These are phyloP conservation scores for Perca flavescens DNA, from an alignment of 2,113 vertebrate genomes.

Conservation along the genomic window DNA sequence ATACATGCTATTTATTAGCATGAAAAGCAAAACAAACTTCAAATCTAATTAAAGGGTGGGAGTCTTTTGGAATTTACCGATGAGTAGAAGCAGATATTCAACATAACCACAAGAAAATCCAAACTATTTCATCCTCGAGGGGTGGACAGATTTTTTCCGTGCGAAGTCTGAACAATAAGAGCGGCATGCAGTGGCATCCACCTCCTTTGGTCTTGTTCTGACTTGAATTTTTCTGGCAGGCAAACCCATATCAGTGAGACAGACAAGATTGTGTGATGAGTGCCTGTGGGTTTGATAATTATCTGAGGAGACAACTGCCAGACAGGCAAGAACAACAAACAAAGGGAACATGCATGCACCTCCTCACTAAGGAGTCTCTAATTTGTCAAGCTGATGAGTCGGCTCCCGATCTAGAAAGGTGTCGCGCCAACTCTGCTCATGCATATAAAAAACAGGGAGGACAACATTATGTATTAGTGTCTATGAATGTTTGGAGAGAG, in stretches of 20 bases:
- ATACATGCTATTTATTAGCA: neutral
- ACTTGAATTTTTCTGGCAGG: conserved; percentile 72
- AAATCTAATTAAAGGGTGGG: conserved; percentile 7
- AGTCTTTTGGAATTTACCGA: conserved; percentile 24
- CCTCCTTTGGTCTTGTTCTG: conserved; percentile 64
- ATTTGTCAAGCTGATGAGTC: conserved; percentile 59
- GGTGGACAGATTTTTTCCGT: conserved; percentile 32
- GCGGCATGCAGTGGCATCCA: conserved; percentile 27
- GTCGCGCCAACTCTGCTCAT: conserved; percentile 23
- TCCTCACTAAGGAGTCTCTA: conserved; percentile 52
- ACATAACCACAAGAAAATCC: conserved; percentile 37
- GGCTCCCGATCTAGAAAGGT: conserved; percentile 37
- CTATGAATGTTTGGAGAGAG: conserved; percentile 3
- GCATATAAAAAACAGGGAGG: conserved; percentile 5
- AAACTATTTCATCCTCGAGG: conserved; percentile 40
- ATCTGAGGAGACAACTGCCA: conserved; percentile 71
- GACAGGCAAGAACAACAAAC: conserved; percentile 77
- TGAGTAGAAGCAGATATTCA: conserved; percentile 37
- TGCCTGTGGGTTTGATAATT: conserved; percentile 74
- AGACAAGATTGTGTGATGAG: conserved; percentile 70
- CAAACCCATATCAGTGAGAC: conserved; percentile 60
- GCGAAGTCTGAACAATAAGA: conserved; percentile 58
- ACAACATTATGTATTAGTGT: neutral
- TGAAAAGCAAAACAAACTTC: neutral
- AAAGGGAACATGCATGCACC: conserved; percentile 62